These are phyloP conservation scores for Scolopax rusticola DNA, from an alignment of 2,797 vertebrate species.

Conservation along the genomic window DNA sequence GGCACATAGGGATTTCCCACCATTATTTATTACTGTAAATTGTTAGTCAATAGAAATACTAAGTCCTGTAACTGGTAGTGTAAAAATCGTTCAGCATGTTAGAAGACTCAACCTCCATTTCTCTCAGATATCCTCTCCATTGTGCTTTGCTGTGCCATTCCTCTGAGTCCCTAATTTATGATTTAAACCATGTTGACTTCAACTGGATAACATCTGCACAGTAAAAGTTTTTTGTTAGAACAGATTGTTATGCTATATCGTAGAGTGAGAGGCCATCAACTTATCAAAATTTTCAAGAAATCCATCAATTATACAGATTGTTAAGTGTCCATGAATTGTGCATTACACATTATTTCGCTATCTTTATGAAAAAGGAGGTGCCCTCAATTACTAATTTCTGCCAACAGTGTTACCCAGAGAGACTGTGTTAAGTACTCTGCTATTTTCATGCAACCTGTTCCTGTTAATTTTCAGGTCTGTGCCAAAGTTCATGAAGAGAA, in stretches of 20 bases:
- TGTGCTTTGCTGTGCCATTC: not conserved
- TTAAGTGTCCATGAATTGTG: not conserved
- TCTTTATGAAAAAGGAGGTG: not conserved
- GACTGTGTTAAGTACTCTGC: constrained; percentile 14
- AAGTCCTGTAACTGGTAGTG: not conserved
- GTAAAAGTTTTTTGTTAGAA: not conserved
- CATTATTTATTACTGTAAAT: not conserved
- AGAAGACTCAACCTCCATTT: constrained; percentile 4
- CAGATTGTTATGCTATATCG: not conserved
- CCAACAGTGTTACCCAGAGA: not conserved
- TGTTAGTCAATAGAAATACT: constrained; percentile 1
- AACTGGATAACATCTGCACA: not conserved
- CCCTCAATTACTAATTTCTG: not conserved
- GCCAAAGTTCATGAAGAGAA: constrained; percentile 99
- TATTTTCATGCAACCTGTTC: not conserved
- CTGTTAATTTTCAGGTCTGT: constrained; percentile 86
- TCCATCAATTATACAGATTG: not conserved
- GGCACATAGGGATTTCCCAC: not conserved
- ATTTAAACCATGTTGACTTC: not conserved
- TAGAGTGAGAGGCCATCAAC: not conserved
- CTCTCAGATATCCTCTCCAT: not conserved
- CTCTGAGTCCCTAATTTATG: not conserved
- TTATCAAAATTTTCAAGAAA: not conserved
- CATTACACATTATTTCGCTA: not conserved
- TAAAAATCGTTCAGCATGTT: not conserved